Percentiles rank a stretch among this genome's conserved stretches.
phyloP scores from a whole-genome alignment of 2,888 invertebrate species.

The Panorpa germanica region DNA sequence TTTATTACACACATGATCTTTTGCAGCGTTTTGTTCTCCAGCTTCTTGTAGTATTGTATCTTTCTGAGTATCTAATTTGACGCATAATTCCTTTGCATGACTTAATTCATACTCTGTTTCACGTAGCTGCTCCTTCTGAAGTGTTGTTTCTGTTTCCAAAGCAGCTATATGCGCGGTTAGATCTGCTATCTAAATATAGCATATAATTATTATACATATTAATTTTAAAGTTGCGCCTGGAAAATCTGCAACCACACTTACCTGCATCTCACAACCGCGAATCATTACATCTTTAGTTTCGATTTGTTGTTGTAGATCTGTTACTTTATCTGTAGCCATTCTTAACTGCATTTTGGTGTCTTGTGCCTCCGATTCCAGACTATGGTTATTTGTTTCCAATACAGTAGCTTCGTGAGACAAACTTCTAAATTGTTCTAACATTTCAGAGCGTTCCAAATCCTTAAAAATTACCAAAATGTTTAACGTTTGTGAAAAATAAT shows the following conservation, averaged over 20 bases:
- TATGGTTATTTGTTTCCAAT: slow-evolving; percentile 61
- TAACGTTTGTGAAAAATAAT: slow-evolving; percentile 9
- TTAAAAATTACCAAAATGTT: slow-evolving; percentile 19
- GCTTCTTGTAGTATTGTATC: slow-evolving; percentile 36
- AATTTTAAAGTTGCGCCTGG: neutral
- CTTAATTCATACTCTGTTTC: slow-evolving; percentile 39
- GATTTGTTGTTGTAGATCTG: slow-evolving; percentile 43
- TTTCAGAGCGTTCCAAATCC: slow-evolving; percentile 62
- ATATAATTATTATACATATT: slow-evolving; percentile 3
- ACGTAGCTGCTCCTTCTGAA: slow-evolving; percentile 33
- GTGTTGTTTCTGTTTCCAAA: slow-evolving; percentile 43
- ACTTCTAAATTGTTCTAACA: slow-evolving; percentile 62
- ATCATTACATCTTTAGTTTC: slow-evolving; percentile 30
- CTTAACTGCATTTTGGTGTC: slow-evolving; percentile 38
- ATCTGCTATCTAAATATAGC: slow-evolving; percentile 17
- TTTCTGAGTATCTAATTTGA: slow-evolving; percentile 46
- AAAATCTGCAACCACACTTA: slow-evolving; percentile 14
- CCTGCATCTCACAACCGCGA: slow-evolving; percentile 35
- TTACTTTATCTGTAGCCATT: slow-evolving; percentile 35
- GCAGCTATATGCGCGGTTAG: slow-evolving; percentile 34
- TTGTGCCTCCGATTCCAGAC: slow-evolving; percentile 55
- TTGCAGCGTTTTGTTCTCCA: slow-evolving; percentile 26
- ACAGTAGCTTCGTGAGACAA: slow-evolving; percentile 58
- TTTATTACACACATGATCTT: slow-evolving; percentile 20
- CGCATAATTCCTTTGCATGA: slow-evolving; percentile 36